Base-by-base conservation (phyloP, 2,797 vertebrate genomes). In the Acanthurus tractus region DNA sequence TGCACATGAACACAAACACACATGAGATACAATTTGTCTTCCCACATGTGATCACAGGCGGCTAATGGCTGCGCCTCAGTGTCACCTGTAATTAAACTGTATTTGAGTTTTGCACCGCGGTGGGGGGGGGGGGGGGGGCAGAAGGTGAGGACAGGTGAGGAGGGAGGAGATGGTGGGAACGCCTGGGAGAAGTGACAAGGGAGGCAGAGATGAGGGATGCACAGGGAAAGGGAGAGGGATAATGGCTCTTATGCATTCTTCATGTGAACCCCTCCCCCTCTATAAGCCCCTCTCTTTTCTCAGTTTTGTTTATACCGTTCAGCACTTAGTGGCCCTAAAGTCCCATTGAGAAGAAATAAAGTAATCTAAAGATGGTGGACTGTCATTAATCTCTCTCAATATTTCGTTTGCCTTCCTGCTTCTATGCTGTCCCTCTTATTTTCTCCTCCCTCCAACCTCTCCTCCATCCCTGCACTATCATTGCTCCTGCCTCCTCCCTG, bases 71-170 rank as follows among this genome's bases (percentile, higher is more conserved):
- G 74, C 3, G 9, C 57, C 76, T 74, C 67, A 2, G 45, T 59
- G 83, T 82, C 83, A 73, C 76, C 78, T 85, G 86, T 86, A 93
- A 90, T 92, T 93, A 89, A 87, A 88, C 81, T 74, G 67, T 67
- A 56, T 83, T 82, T 81, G 73, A 82, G 82, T 82, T 82, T 83
- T 87, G 61, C 65, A 74, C 65, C 23, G 2, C n/a, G n/a, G n/a
- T n/a, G n/a, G n/a, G n/a, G n/a, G n/a, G n/a, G n/a, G n/a, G n/a
- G n/a, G n/a, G 15, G 71, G 79, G 73, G 57, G 77, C 25, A 50
- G 61, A 48, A 13, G 59, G 52, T 73, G 63, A 61, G 67, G 62
- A 65, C 67, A 78, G 58, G 64, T 63, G 57, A 74, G 46, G 63
- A 63, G 57, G 25, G n/a, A 15, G 68, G 62, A 59, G 64, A 58